Evolutionary conservation across 1,140 invertebrate species (phyloP).

Genomic region (Vanessa tameamea): DNA sequence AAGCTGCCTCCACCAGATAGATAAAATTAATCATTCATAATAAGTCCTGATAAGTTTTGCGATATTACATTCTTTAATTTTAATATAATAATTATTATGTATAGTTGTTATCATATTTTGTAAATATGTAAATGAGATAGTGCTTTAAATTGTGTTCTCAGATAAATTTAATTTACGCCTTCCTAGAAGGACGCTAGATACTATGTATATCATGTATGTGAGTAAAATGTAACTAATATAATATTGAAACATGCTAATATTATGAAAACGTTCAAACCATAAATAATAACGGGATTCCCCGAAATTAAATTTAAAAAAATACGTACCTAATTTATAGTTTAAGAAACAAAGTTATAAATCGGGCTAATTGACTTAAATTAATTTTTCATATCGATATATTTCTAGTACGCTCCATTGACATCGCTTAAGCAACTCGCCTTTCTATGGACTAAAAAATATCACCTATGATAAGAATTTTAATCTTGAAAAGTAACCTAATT

Average conservation of each 20-base stretch:
- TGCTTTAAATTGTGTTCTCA: slow-evolving; percentile 77
- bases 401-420: slow-evolving; percentile 28
- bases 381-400: slow-evolving; percentile 22
- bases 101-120: slow-evolving; percentile 61
- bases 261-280: not conserved
- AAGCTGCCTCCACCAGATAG: slow-evolving; percentile 79
- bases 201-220: slow-evolving; percentile 8
- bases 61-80: slow-evolving; percentile 34
- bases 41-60: slow-evolving; percentile 11
- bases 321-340: slow-evolving; percentile 11
- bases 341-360: not conserved
- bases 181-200: slow-evolving; percentile 42
- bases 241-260: not conserved
- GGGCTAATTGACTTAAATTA: slow-evolving; percentile 15
- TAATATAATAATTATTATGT: slow-evolving; percentile 40
- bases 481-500: slow-evolving; percentile 22
- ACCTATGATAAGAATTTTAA: slow-evolving; percentile 34
- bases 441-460: slow-evolving; percentile 30
- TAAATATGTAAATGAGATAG: slow-evolving; percentile 78
- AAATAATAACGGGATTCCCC: not conserved
- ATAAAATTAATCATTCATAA: slow-evolving; percentile 55
- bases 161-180: slow-evolving; percentile 47
- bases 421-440: slow-evolving; percentile 40
- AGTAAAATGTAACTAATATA: slow-evolving; percentile 5
- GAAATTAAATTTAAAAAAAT: not conserved